These are phyloP conservation scores for Kuschelorhynchus macadamiae DNA, from an alignment of 2,888 invertebrate genomes.

Conservation along the genomic window DNA sequence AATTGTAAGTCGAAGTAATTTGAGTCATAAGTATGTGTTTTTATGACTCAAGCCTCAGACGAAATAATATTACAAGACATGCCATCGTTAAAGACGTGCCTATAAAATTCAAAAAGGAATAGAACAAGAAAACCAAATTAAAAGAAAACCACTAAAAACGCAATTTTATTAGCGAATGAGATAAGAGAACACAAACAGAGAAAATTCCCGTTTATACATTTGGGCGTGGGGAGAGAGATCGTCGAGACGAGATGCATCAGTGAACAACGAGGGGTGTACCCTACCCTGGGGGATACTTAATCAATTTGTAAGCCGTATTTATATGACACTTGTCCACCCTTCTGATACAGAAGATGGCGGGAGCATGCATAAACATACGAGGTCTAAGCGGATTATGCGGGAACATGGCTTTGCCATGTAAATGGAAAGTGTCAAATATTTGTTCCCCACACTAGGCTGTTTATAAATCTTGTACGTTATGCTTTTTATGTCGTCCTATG, in stretches of 20 bases:
- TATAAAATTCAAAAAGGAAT: constrained; percentile 27
- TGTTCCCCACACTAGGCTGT: constrained; percentile 29
- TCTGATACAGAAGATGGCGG: constrained; percentile 30
- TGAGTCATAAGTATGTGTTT: constrained; percentile 16
- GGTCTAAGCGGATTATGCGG: constrained; percentile 39
- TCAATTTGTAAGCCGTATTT: constrained; percentile 45
- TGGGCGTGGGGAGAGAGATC: constrained; percentile 22
- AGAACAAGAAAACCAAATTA: constrained; percentile 37
- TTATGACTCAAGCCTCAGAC: constrained; percentile 12
- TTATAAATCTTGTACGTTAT: constrained; percentile 40
- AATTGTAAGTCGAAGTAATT: constrained; percentile 7
- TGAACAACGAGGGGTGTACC: constrained; percentile 28
- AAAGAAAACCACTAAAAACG: constrained; percentile 40
- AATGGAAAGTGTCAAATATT: constrained; percentile 44
- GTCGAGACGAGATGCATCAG: constrained; percentile 37
- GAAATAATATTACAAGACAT: constrained; percentile 13
- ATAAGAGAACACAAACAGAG: constrained; percentile 37
- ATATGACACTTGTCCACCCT: constrained; percentile 47
- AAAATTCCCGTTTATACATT: constrained; percentile 27
- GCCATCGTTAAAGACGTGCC: constrained; percentile 19
- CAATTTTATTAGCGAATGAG: constrained; percentile 34
- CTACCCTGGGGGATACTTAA: constrained; percentile 40
- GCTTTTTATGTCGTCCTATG: constrained; percentile 40
- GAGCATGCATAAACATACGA: constrained; percentile 38
- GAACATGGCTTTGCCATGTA: constrained; percentile 39